Evolutionary conservation across 2,113 vertebrate species (phyloP), one percentile per base, ranked within the genome.

Genomic region (Himantopus leucocephalus): DNA sequence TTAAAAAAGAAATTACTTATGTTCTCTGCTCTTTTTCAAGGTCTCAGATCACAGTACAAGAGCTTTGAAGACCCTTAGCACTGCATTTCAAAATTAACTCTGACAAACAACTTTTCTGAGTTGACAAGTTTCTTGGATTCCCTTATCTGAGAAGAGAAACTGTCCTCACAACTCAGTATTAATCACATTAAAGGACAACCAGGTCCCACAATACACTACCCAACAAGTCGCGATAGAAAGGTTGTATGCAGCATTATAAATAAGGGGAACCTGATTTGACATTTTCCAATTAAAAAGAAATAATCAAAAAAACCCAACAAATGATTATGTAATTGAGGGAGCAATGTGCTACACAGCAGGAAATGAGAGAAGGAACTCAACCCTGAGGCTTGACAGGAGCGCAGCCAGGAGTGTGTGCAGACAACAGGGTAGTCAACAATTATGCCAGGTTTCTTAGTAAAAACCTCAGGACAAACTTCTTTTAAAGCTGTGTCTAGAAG

Each of bases 21-120:
- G 32, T 26, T 82, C 35, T 83, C 81, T 52, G 16, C 64, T 75
- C 66, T 78, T 95, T 92, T 94, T 87, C 63, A 91, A 76, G 41
- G 22, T 59, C 39, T 89, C 92, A 52, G 5, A 60, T 94, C 18
- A 74, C 47, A 93, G 80, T 12, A 24, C 10, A 79, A 64, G 23
- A 68, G 16, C n/a, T 76, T 72, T 68, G 58, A 96, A 90, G 39
- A 76, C 4, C 5, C 41, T 84, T 55, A 56, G 20, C 2, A 0
- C 17, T n/a, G 9, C 62, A 24, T 53, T 94, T 88, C 87, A 90
- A 95, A 92, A 80, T 50, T 53, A 95, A 73, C 26, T 72, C 45
- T 87, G 12, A 45, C 29, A 77, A 92, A 90, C 27, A 85, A 10
- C 48, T 77, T 83, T 39, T 55, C 48, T 22, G 62, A 24, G 4